Evolutionary conservation across 64 coral and sea anemone genomes (phyloP).

Genomic region (Pocillopora verrucosa): DNA sequence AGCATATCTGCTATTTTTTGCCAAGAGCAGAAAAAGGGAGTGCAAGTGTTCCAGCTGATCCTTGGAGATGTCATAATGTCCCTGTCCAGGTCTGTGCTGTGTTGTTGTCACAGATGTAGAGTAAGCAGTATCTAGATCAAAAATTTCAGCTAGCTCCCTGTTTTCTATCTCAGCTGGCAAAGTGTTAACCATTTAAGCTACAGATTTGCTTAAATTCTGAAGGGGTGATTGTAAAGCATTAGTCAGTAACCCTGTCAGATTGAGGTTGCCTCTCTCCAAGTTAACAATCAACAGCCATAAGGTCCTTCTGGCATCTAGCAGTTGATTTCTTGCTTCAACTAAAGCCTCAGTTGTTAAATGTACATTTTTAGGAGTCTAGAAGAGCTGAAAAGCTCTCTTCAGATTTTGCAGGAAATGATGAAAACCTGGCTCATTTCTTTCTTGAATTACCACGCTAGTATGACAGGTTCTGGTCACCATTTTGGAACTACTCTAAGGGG

Average conservation of each 20-base stretch:
- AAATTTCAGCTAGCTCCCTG: no score
- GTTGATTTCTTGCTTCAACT: background rate
- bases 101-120: no score
- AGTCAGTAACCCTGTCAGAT: conserved; percentile 2
- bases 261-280: conserved; percentile 4
- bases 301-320: conserved; percentile 53
- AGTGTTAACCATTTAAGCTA: no score
- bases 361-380: background rate
- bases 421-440: conserved; percentile 45
- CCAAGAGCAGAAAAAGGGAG: no score
- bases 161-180: no score
- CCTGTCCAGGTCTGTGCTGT: no score
- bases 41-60: no score
- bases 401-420: conserved; percentile 20
- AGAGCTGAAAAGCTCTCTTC: background rate
- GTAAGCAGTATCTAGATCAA: no score
- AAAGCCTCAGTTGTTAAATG: background rate
- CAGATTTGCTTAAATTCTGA: no score
- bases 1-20: no score
- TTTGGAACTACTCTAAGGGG: background rate
- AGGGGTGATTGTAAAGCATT: no score
- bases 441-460: background rate
- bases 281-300: conserved; percentile 7
- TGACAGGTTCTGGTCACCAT: background rate
- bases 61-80: no score